Evolutionary conservation across 2,113 vertebrate genomes (phyloP).

Genomic region (Sylvicapra grimmia): DNA sequence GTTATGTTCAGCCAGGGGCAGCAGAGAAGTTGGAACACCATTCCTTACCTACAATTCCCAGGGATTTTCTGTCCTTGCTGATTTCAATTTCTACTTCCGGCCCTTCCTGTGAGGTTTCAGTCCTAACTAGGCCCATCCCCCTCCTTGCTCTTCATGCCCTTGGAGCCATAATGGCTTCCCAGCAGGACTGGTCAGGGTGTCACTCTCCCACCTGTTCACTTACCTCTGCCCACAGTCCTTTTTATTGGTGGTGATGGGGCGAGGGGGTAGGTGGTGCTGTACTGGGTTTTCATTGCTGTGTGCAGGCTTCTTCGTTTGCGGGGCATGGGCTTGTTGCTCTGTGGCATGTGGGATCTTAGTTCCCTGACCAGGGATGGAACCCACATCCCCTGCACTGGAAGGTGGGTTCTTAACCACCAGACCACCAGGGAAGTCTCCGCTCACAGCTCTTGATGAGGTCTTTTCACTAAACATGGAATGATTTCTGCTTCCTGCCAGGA

Average conservation of each 20-base stretch:
- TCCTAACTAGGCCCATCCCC: not conserved
- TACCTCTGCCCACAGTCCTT: not conserved
- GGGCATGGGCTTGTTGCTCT: not conserved
- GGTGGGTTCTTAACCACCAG: not conserved
- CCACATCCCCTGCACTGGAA: not conserved
- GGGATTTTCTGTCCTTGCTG: not conserved
- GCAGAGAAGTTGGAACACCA: rapidly evolving
- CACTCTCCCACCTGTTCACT: not conserved
- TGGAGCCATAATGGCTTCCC: too few relatives aligned
- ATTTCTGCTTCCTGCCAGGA: not conserved
- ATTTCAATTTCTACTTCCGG: not conserved
- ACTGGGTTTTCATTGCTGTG: not conserved
- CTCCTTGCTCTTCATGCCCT: not conserved
- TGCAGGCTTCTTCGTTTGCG: not conserved
- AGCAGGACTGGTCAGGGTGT: not conserved
- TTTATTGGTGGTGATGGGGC: not conserved
- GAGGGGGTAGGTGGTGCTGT: too few relatives aligned
- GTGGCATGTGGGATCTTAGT: not conserved
- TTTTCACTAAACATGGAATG: not conserved
- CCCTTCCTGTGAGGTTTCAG: not conserved
- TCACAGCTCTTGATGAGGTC: not conserved
- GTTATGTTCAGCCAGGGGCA: rapidly evolving
- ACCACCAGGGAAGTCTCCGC: not conserved
- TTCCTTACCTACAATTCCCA: not conserved
- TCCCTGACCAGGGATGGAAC: not conserved